Base-by-base conservation (phyloP, 2,113 vertebrate species). In the Nyctereutes procyonoides region DNA sequence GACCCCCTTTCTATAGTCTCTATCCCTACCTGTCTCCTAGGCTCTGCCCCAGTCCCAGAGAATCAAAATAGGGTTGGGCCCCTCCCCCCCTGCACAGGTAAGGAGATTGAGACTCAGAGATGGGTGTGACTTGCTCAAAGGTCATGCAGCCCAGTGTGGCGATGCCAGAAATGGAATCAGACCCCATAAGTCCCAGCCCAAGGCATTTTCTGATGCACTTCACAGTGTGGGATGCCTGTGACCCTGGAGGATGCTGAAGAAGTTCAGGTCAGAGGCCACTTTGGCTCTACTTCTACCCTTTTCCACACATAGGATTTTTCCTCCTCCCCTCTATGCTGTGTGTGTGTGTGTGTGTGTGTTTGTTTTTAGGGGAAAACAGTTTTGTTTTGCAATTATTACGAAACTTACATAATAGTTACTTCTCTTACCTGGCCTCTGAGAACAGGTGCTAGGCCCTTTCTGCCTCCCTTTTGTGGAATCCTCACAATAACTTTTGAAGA, bases 321-420 rank as follows among this genome's bases (percentile, higher is more conserved):
- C 32, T 28, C 14, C 65, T 55, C 17, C 32, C 32, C 14, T 65
- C 26, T 38, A 30, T 51, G 74, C 19, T 26, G 60, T 62, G 62
- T 63, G 62, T 35, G 14, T 51, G 43, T 30, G 74, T 76, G 26
- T 26, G 10, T 26, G 3, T 26, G 24, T 26, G 60, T 26, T 3
- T 26, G 56, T 58, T 69, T 28, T 5, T 19, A 17, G 43, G 9
- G 32, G 96, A 97, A 98, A 97, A 71, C 35, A 9, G 58, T 97
- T 92, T 92, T 62, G 86, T 93, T 98, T 97, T 98, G 91, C 94
- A 95, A 87, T 96, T 98, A 96, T 97, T 95, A 98, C 97, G 96
- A 97, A 98, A 98, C 97, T 96, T 97, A 95, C 98, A 93, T 84
- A 97, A 76, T 87, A 97, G 95, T 97, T 85, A 38, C 86, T 93